These are phyloP conservation scores for Stegodyphus dumicola DNA, from an alignment of 1,140 invertebrate species.

Conservation along the genomic window DNA sequence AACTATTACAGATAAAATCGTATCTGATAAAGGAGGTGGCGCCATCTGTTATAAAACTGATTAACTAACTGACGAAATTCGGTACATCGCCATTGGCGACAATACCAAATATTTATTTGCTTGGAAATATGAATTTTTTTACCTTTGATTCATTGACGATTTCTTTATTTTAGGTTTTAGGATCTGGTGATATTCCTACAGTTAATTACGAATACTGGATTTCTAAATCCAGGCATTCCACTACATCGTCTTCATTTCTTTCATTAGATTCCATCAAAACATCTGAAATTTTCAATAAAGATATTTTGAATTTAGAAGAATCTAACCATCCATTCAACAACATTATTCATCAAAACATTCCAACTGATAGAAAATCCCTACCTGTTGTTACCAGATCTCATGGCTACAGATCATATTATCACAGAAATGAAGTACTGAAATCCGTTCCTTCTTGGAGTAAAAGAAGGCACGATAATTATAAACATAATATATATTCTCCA, in stretches of 20 bases:
- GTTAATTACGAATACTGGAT: conserved; percentile 53
- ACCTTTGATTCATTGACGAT: not conserved
- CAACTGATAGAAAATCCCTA: not conserved
- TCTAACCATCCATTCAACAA: not conserved
- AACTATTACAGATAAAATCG: too few relatives aligned
- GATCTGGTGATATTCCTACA: conserved; percentile 37
- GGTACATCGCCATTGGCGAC: too few relatives aligned
- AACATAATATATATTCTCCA: too few relatives aligned
- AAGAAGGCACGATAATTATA: not conserved
- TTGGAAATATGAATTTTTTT: too few relatives aligned
- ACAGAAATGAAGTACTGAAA: conserved; percentile 40
- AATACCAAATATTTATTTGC: too few relatives aligned
- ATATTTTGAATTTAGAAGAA: not conserved
- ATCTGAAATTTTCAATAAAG: not conserved
- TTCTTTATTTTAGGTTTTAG: conserved; percentile 39
- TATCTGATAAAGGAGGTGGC: too few relatives aligned
- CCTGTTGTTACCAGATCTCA: not conserved
- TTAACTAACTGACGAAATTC: too few relatives aligned
- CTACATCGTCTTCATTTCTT: not conserved
- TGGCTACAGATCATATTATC: conserved; percentile 51
- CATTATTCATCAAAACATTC: not conserved
- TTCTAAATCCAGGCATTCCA: conserved; percentile 3
- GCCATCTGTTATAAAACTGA: too few relatives aligned
- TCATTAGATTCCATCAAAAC: not conserved
- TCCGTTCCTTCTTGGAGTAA: conserved; percentile 54